Evolutionary conservation across 2,888 invertebrate species (phyloP), one percentile per base, ranked within the genome.

Genomic region (Ectropis crepuscularia): DNA sequence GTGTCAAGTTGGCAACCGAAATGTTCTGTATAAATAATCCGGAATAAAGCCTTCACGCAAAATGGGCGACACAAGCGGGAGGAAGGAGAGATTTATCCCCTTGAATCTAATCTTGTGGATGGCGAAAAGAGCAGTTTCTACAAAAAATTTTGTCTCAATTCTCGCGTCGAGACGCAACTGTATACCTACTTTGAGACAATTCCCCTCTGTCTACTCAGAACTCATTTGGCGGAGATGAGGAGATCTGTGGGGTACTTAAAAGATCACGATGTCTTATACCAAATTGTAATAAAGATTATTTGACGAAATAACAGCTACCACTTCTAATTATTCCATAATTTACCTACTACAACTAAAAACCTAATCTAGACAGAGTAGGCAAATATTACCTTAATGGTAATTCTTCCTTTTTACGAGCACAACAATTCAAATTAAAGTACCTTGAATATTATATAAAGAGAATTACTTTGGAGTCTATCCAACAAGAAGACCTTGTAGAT

Each of bases 41-140:
- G 68, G 85, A 84, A 88, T 88, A 88, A 88, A 89, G 88, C 85
- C 86, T 85, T 86, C 85, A 86, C 83, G 87, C 86, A 88, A 86
- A 87, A 85, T 80, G 86, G 82, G 83, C 76, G 82, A 86, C 85
- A 82, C 84, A 78, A 86, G 85, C 79, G 83, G 82, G 83, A 81
- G 85, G 83, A 81, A 82, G 78, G 81, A 83, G 80, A 88, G 89
- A 92, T 91, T 90, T 92, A 92, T 91, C 85, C 87, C 79, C 86
- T 86, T 82, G 89, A 89, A 90, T 91, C 87, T 90, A 90, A 90
- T 91, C 89, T 91, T 87, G 88, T 77, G 88, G 87, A 89, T 90
- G 85, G 87, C 81, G 84, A 88, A 89, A 88, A 85, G 86, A 89
- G 86, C 87, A 87, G 84, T 86, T 87, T 85, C 77, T 83, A 84